These are phyloP conservation scores for Seira ritae DNA, from an alignment of 2,888 invertebrate genomes.

Conservation along the genomic window DNA sequence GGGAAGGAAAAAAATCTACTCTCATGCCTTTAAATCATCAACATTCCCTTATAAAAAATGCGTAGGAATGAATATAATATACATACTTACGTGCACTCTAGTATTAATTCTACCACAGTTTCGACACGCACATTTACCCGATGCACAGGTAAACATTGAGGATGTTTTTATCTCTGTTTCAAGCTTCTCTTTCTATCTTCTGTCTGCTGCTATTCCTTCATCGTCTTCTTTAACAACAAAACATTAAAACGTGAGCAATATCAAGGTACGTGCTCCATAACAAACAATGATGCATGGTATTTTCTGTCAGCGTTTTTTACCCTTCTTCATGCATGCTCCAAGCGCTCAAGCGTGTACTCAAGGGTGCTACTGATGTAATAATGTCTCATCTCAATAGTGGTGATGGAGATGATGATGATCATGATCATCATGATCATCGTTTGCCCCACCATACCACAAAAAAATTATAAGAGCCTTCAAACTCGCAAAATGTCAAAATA, in stretches of 20 bases:
- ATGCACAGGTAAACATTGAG: neutral
- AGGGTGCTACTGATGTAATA: conserved; percentile 36
- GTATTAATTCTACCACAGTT: neutral
- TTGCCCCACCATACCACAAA: too few species aligned
- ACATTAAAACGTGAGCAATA: neutral
- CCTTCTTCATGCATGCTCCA: conserved; percentile 7
- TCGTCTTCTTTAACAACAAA: neutral
- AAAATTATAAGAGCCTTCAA: conserved; percentile 17
- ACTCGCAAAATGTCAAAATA: conserved; percentile 40
- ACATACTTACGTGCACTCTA: too few species aligned
- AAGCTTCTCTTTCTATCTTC: too few species aligned
- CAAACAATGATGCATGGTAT: conserved; percentile 18
- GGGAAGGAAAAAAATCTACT: too few species aligned
- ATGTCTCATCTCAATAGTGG: neutral
- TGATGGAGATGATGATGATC: neutral
- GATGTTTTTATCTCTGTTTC: too few species aligned
- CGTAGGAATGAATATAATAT: too few species aligned
- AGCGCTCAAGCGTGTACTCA: conserved; percentile 45
- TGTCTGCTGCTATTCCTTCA: neutral
- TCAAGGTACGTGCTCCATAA: conserved; percentile 32
- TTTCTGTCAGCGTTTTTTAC: conserved; percentile 8
- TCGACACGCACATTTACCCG: conserved; percentile 24
- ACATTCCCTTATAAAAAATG: conserved; percentile 10
- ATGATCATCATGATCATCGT: neutral
- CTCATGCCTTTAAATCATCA: neutral